Base-by-base conservation (phyloP, 2,113 vertebrate species). In the Pachypanchax playfairii region DNA sequence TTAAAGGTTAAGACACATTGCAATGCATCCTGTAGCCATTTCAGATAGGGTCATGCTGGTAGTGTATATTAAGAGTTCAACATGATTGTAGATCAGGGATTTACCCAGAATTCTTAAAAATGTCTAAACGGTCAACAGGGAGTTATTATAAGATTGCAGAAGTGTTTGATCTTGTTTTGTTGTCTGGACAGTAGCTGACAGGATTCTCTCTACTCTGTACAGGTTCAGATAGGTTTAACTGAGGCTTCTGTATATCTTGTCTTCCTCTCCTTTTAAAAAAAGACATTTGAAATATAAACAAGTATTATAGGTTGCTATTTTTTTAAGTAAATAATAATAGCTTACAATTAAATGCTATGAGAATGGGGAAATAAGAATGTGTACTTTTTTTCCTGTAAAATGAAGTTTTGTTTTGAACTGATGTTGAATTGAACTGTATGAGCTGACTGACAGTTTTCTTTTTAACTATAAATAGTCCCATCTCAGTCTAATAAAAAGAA, bases 241-340 rank as follows among this genome's bases (percentile, higher is more conserved):
- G 88, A 92, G 87, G 92, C 88, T 89, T 59, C 88, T 96, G 95
- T 95, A 92, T 92, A 95, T 93, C 91, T 85, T 80, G 93, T 92
- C 90, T 96, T 92, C 90, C 87, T 91, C 90, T 86, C 85, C 78
- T 91, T 91, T 90, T n/a, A n/a, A n/a, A 54, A 84, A 86, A 92
- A 87, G 70, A 90, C 75, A 92, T 92, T 92, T 93, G 93, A 94
- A 96, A 93, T 94, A 93, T 93, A 91, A 84, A 42, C n/a, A 94
- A 92, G 89, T 95, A 92, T 94, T 94, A 95, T 94, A 95, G 93
- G 91, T 91, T 93, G 88, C 80, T 77, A 90, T 92, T 87, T 92
- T 92, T 93, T 93, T 91, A 92, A 88, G 85, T 89, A 89, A 83
- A 91, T 52, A 87, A 86, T 77, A 87, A 85, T 83, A 87, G 87